Evolutionary conservation across 37 sponge, comb jelly and placozoan species (phyloP), one percentile per base, ranked within the genome.

Genomic region (Lycopodina hypogea): DNA sequence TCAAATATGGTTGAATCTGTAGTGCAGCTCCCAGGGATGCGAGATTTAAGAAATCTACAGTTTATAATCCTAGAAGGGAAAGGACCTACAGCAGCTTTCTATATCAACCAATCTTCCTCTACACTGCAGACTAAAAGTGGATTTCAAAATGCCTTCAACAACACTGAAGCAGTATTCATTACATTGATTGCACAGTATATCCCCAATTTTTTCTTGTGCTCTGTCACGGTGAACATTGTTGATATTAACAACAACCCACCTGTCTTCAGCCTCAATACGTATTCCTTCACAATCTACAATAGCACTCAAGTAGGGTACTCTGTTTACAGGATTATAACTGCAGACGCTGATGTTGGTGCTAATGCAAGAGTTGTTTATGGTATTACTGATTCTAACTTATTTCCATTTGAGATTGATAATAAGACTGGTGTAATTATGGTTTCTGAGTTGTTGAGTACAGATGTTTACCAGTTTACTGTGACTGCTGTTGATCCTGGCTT

Each of bases 211-310:
- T 69, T 82, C 53, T 40, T 53, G 23, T 87, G 85, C 76, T 73
- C 92, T 14, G 62, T 87, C 26, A 88, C 89, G 29, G 81, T 84
- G 28, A 29, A 56, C 33, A 78, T 92, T 30, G 41, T 40, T 38
- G 92, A 92, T 68, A 84, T 80, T 21, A 81, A 92, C 74, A 81
- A 88, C 59, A 71, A 92, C 52, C 53, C 75, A 6, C 90, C 93
- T 32, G 26, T 37, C 30, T 92, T 92, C 72, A 6, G 56, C 4
- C 37, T 60, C 0, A 32, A 48, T 23, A 19, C 37, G 11, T 88
- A 82, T 56, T 33, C 65, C 9, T 24, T 85, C 18, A 79, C 85
- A 35, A 72, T 92, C 30, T 92, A 92, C 55, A 22, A 50, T 29
- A 69, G 66, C 70, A 78, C 90, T 39, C 93, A 90, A 59, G 62